Base-by-base conservation (phyloP, 2,888 invertebrate species). In the Lampropteryx suffumata region DNA sequence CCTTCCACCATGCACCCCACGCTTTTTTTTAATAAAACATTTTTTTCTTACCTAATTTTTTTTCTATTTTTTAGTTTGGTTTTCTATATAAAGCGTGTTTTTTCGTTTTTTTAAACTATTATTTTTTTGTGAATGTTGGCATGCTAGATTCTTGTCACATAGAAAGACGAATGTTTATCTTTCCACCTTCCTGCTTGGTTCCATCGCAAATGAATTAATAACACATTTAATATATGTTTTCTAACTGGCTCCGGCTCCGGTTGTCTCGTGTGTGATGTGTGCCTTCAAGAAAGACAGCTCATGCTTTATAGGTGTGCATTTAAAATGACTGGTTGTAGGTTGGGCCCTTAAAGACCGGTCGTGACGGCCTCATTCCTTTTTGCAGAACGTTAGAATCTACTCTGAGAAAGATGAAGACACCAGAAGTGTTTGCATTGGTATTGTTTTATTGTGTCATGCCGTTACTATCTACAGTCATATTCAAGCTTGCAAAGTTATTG, bases 271-370 rank as follows among this genome's bases (percentile, higher is more conserved):
- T 48, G 45, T 50, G 49, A 42, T 50, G 47, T 47, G 48, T 56
- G 55, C 47, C 55, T 42, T 41, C 46, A 13, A 37, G 41, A 32
- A 32, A 39, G 54, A 51, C 43, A 46, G 41, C 39, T 24, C 28
- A 32, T 40, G 27, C 32, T 54, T 55, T 49, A 57, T 53, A 51
- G 50, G 53, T 55, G 50, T 44, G 55, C 45, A 56, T 57, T 57
- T 60, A 50, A 60, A 57, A 50, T 50, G 51, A 49, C 42, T 50
- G 43, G 50, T 35, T 35, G 35, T 44, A 39, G 46, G 51, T 53
- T 10, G 43, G 57, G 49, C 65, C 65, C 62, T 68, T 62, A 65
- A 52, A 45, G 71, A 82, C 82, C 76, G 79, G 83, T 82, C 68
- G 56, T 50, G 60, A 53, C 69, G 70, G 67, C 76, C 79, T 68